A percentile compares a stretch with the other conserved stretches of the same genome.
These are phyloP conservation scores for Triops cancriformis DNA, from an alignment of 1,140 invertebrate genomes.

Conservation along the genomic window DNA sequence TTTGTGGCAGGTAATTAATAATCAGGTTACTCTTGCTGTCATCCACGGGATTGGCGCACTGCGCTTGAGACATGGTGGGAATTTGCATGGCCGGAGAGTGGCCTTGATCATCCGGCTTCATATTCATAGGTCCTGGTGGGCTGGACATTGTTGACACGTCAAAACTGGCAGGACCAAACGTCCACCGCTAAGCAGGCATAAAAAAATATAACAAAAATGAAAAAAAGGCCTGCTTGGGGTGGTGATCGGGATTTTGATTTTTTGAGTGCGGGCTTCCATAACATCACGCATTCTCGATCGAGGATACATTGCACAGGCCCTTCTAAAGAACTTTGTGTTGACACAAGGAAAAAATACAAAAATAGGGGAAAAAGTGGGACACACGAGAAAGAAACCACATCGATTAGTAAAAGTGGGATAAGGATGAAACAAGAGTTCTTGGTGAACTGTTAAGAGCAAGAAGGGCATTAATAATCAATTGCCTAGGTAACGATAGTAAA, in stretches of 20 bases:
- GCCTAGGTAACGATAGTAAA: not conserved
- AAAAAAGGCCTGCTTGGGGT: slow-evolving; percentile 12
- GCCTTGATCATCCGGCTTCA: slow-evolving; percentile 4
- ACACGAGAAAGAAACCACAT: slow-evolving; percentile 13
- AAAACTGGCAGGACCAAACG: slow-evolving; percentile 2
- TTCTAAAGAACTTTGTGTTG: not conserved
- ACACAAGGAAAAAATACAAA: not conserved
- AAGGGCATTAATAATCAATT: not conserved
- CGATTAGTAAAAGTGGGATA: slow-evolving; percentile 10
- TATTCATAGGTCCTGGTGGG: slow-evolving; percentile 2
- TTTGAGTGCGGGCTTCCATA: not conserved
- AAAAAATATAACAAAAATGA: slow-evolving; percentile 14
- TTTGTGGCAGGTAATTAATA: slow-evolving; percentile 91
- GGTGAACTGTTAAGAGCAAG: not conserved
- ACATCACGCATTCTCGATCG: not conserved
- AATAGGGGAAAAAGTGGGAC: not conserved
- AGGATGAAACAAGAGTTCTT: not conserved
- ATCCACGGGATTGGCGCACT: slow-evolving; percentile 15
- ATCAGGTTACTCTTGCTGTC: slow-evolving; percentile 63
- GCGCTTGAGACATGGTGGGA: not conserved
- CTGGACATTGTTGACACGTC: slow-evolving; percentile 3
- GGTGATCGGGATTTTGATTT: not conserved
- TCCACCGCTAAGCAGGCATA: slow-evolving; percentile 12
- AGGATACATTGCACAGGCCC: not conserved
- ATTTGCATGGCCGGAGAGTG: not conserved